phyloP scores from a whole-genome alignment of 2,113 vertebrate genomes.

The Crocuta crocuta region DNA sequence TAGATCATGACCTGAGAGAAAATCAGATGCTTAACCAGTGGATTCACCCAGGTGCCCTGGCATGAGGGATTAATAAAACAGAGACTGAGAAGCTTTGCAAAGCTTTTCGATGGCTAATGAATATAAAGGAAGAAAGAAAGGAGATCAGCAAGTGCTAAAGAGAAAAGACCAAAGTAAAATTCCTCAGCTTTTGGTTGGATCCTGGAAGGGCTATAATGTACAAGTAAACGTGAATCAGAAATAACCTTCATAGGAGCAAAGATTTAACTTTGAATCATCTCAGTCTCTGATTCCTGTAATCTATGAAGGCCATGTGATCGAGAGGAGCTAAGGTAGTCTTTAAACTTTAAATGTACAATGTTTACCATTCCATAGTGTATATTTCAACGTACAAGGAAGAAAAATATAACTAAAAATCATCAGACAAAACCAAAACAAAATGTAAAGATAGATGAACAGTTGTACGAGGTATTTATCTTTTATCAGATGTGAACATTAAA shows the following conservation, averaged over 20 bases:
- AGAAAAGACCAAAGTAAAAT: not conserved
- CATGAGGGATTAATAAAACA: not conserved
- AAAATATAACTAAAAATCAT: not conserved
- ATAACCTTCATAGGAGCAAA: not conserved
- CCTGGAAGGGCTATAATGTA: not conserved
- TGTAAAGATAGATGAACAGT: not conserved
- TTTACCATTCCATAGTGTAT: not conserved
- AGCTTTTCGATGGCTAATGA: not conserved
- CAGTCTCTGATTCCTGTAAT: not conserved
- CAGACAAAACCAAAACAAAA: not conserved
- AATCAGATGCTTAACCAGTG: too few relatives aligned
- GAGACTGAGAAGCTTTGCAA: not conserved
- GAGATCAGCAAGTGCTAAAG: not conserved
- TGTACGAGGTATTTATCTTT: not conserved
- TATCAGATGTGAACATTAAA: not conserved
- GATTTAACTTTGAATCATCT: not conserved
- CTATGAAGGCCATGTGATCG: not conserved
- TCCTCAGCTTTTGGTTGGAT: not conserved
- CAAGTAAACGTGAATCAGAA: not conserved
- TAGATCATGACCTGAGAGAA: too few relatives aligned
- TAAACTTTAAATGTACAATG: not conserved
- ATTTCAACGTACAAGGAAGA: not conserved
- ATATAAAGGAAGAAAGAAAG: not conserved
- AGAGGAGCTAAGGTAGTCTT: not conserved
- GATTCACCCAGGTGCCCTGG: too few relatives aligned